phyloP scores from a whole-genome alignment of 2,113 vertebrate species.

The Gymnocephalus cernua region DNA sequence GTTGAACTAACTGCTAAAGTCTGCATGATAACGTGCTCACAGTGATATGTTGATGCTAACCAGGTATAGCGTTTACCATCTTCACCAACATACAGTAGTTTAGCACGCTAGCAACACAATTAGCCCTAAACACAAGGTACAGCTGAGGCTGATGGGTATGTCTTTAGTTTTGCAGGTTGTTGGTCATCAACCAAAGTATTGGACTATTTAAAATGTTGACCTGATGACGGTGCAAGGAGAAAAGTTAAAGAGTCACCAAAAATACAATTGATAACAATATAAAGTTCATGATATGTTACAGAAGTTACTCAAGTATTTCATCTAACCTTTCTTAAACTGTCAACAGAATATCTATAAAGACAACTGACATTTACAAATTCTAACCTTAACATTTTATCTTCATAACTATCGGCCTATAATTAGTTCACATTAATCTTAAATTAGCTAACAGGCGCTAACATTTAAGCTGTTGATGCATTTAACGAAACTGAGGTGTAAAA shows the following conservation, averaged over 20 bases:
- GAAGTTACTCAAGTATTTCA: neutral
- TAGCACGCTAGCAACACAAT: neutral
- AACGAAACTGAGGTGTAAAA: conserved; percentile 9
- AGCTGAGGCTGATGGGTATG: too few species aligned
- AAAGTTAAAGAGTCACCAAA: neutral
- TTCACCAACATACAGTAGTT: neutral
- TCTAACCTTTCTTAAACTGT: conserved; percentile 1
- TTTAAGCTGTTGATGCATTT: neutral
- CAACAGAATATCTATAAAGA: neutral
- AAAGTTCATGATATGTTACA: neutral
- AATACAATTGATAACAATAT: neutral
- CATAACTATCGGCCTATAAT: neutral
- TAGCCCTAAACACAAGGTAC: neutral
- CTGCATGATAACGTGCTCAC: neutral
- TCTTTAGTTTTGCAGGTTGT: neutral
- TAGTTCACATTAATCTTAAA: conserved; percentile 13
- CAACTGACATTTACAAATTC: conserved; percentile 21
- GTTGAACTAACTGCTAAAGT: neutral
- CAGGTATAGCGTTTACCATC: neutral
- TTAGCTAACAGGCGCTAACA: conserved; percentile 9
- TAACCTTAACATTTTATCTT: conserved; percentile 5
- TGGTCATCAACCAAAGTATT: neutral
- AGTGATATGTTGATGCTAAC: neutral
- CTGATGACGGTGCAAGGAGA: neutral
- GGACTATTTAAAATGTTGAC: neutral